Conservation (phyloP, 2,113 vertebrate species). For the Marmota flaviventris region DNA sequence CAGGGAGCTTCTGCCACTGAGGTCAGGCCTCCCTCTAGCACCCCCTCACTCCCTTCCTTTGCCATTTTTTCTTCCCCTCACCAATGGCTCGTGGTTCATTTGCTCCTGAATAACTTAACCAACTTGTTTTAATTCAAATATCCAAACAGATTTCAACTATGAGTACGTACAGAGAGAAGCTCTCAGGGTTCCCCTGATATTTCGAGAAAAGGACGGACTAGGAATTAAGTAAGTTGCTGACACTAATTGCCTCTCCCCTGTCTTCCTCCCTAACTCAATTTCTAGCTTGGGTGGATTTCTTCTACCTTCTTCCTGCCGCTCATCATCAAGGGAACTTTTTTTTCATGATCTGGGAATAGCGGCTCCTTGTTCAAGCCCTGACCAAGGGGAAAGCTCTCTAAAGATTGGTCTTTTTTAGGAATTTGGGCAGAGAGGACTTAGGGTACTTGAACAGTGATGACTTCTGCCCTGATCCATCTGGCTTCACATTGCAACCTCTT, state of each 20-base stretch:
- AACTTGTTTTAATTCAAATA: slow-evolving; percentile 76
- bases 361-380: background rate
- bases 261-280: slow-evolving; percentile 1
- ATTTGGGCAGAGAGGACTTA: background rate
- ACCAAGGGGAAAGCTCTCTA: background rate
- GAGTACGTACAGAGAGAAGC: slow-evolving; percentile 98
- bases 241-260: background rate
- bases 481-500: background rate
- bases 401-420: background rate
- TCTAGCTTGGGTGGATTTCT: slow-evolving; percentile 1
- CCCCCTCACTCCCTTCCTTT: background rate
- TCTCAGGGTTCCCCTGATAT: slow-evolving; percentile 94
- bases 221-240: slow-evolving; percentile 95
- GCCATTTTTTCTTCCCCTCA: background rate
- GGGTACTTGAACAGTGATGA: background rate
- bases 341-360: background rate
- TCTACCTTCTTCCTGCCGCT: background rate
- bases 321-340: background rate
- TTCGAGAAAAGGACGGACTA: slow-evolving; percentile 95
- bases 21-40: background rate
- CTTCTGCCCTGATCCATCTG: background rate
- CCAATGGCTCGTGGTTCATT: slow-evolving; percentile 11
- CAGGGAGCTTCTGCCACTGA: background rate
- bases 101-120: slow-evolving; percentile 73
- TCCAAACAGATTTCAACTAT: slow-evolving; percentile 96